Base-by-base conservation (phyloP, 2,113 vertebrate genomes). In the Pyrgilauda ruficollis region DNA sequence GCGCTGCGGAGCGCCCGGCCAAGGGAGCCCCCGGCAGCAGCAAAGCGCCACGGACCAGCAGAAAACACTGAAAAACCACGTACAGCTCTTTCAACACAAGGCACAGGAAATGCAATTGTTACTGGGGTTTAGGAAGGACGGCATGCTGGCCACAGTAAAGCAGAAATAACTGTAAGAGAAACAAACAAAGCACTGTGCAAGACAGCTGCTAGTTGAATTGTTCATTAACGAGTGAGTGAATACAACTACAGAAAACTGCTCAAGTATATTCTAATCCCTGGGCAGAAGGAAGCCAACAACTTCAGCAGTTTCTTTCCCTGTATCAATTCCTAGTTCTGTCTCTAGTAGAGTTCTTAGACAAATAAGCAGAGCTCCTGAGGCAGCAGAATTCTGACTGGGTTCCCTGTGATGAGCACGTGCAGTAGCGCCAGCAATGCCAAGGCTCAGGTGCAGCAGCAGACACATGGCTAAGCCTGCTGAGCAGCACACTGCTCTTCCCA, bases 371-470 rank as follows among this genome's bases (percentile, higher is more conserved):
- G 67, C 27, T 20, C 31, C 6, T 0, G 28, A 49, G 62, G 64
- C 39, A 73, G 23, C 15, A 81, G 35, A 75, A 86, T 44, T 86
- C 39, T 30, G 9, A 39, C 9, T 3, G 1, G 20, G 44, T 18
- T 84, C 24, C 37, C 46, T 53, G 78, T 0, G 0, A 41, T 3
- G 9, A 49, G 26, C n/a, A 41, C 0, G 13, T 44, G 47, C 68
- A 75, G 5, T 37, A 68, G 58, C 46, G 68, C 27, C 41, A 67
- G 17, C 31, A 75, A 27, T 15, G 70, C 17, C 33, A 44, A 33
- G 37, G 62, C 13, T 75, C n/a, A 68, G 64, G 61, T 28, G 52
- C 72, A 81, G 44, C 33, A 81, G 62, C 68, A 87, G 35, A 72
- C 39, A 52, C 52, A 16, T 0, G 24, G 55, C 43, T 87, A 62